Base-by-base conservation (phyloP, 2,113 vertebrate genomes). In the Xenotilapia caudafasciata region DNA sequence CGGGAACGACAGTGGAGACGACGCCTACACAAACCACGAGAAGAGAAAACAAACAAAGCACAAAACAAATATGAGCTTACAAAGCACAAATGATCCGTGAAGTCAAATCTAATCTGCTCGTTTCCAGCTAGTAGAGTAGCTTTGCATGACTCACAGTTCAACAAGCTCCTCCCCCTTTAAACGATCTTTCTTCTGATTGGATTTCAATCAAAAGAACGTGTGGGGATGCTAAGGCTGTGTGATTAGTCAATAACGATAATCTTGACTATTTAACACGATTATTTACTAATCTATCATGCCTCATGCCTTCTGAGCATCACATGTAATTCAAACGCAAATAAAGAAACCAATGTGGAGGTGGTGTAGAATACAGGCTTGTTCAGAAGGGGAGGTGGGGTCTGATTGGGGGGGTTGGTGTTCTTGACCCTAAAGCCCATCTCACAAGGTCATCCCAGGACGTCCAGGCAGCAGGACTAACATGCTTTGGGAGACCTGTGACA, bases 1-100 rank as follows among this genome's bases (percentile, higher is more conserved):
- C 96, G 0, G 96, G 96, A 13, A 97, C 96, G n/a, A 97, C 96
- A 1, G 96, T 97, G 93, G 96, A 97, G 60, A 96, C 96, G 38
- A 96, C 96, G 31, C 96, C 96, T 97, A 3, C 15, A 15, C 33
- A 40, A 9, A 42, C 9, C 40, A 38, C 3, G 6, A 70, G 6
- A 5, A 45, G 11, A 60, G 0, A 54, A 15, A 33, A 75, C 4
- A 3, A 15, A 45, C 38, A 68, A 28, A 56, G 28, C 19, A 3
- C 4, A 3, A 4, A 31, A 0, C 1, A 51, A 75, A 75, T 75
- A 7, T 1, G 14, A 75, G 15, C 6, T 75, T 28, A 28, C 26
- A 19, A 11, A 75, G 15, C 2, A 75, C 70, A 75, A 47, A 47
- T 1, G 9, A 75, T 4, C 21, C 68, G 5, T 11, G 65, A 73